Percentiles rank a stretch among this genome's conserved stretches.
These are phyloP conservation scores for Phenganax marumi DNA, from an alignment of 92 coral and sea anemone genomes.

Conservation along the genomic window DNA sequence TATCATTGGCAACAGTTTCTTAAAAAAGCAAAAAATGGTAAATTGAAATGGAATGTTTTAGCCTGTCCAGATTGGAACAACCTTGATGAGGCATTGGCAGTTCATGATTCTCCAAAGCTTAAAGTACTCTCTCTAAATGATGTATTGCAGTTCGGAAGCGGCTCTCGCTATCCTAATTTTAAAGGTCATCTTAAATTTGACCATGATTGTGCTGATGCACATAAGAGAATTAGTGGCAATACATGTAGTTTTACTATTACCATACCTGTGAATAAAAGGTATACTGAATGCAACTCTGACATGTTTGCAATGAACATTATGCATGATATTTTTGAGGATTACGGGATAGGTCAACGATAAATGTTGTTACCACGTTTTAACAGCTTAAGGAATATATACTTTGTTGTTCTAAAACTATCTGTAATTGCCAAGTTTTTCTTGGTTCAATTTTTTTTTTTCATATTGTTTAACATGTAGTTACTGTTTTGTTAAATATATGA, in stretches of 20 bases:
- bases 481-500: not conserved
- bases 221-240: conserved; percentile 48
- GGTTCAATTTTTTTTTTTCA: not conserved
- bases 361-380: not conserved
- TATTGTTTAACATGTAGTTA: no score
- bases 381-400: not conserved
- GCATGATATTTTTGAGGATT: conserved; percentile 53
- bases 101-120: conserved; percentile 9
- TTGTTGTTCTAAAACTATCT: not conserved
- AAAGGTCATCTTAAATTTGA: conserved; percentile 52
- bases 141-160: conserved; percentile 58
- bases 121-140: conserved; percentile 46
- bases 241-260: conserved; percentile 56
- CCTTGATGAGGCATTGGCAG: not conserved
- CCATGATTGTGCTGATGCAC: conserved; percentile 18
- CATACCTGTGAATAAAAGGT: conserved; percentile 50
- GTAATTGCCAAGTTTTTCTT: not conserved
- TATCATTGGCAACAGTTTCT: conserved; percentile 57
- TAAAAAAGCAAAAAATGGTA: conserved; percentile 30
- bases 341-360: conserved; percentile 34
- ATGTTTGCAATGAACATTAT: conserved; percentile 28
- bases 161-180: conserved; percentile 56
- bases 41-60: conserved; percentile 27
- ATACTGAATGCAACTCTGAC: conserved; percentile 16
- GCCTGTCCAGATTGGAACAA: conserved; percentile 22